phyloP scores from a whole-genome alignment of 2,888 invertebrate genomes.

The Orthosia gothica region DNA sequence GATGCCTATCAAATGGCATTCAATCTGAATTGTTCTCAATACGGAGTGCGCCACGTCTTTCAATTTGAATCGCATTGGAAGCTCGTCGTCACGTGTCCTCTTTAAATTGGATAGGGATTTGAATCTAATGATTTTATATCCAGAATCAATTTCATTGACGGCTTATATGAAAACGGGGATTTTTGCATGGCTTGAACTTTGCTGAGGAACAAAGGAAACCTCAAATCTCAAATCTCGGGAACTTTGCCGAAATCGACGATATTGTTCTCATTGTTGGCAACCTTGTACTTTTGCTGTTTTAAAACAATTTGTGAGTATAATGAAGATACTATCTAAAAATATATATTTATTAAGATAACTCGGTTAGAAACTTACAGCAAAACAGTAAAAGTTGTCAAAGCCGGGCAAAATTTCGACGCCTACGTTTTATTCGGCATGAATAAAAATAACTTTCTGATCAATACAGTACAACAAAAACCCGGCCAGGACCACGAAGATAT shows the following conservation, averaged over 20 bases:
- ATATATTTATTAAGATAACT: neutral
- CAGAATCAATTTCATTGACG: slow-evolving; percentile 21
- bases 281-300: slow-evolving; percentile 18
- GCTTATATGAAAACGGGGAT: slow-evolving; percentile 14
- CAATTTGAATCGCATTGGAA: slow-evolving; percentile 52
- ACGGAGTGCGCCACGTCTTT: slow-evolving; percentile 53
- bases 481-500: neutral
- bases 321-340: neutral
- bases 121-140: slow-evolving; percentile 44
- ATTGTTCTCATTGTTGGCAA: slow-evolving; percentile 9
- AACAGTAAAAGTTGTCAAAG: neutral
- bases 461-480: neutral
- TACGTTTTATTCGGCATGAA: neutral
- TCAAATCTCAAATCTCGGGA: slow-evolving; percentile 22
- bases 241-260: slow-evolving; percentile 31
- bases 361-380: neutral
- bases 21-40: slow-evolving; percentile 61
- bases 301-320: neutral
- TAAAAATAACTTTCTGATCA: slow-evolving; percentile 1
- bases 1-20: slow-evolving; percentile 55
- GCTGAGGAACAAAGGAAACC: slow-evolving; percentile 12
- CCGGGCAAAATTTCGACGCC: neutral
- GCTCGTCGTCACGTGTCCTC: slow-evolving; percentile 31
- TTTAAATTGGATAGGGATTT: slow-evolving; percentile 52
- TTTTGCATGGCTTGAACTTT: slow-evolving; percentile 18